Evolutionary conservation across 2,113 vertebrate species (phyloP).

Genomic region (Myotis yumanensis): DNA sequence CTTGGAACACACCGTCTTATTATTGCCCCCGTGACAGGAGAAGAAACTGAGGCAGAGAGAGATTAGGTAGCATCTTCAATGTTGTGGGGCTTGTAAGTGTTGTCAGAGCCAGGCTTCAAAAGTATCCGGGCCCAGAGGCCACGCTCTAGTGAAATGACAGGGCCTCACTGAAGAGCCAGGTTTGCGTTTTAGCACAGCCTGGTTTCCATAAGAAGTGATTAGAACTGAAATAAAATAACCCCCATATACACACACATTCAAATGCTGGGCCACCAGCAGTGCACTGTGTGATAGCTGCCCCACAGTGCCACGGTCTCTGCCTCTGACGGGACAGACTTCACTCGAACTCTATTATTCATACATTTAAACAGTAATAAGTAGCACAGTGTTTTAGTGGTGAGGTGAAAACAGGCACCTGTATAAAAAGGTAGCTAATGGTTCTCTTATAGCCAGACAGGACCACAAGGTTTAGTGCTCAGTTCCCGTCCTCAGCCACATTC

Average conservation of each 20-base stretch:
- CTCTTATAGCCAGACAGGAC: not conserved
- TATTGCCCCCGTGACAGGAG: not conserved
- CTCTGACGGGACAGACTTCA: not conserved
- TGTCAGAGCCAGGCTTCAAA: not conserved
- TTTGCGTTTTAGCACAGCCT: not conserved
- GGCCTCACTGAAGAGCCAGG: not conserved
- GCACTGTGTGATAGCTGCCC: not conserved
- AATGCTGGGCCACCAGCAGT: not conserved
- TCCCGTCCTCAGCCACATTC: not conserved
- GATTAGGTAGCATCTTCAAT: not conserved
- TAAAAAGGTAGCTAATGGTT: not conserved
- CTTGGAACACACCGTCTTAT: not conserved
- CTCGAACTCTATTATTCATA: not conserved
- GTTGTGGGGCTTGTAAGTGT: fast-evolving
- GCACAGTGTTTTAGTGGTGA: not conserved
- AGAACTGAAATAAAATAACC: not conserved
- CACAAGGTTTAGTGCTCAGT: not conserved
- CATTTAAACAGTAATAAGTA: not conserved
- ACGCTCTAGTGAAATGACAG: fast-evolving
- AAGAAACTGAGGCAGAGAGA: not conserved
- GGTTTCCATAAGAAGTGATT: not conserved
- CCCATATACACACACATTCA: not conserved
- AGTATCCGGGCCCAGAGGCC: not conserved
- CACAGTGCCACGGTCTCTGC: not conserved
- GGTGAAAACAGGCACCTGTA: not conserved